Evolutionary conservation across 2,888 invertebrate genomes (phyloP).

Genomic region (Barypeithes pellucidus): DNA sequence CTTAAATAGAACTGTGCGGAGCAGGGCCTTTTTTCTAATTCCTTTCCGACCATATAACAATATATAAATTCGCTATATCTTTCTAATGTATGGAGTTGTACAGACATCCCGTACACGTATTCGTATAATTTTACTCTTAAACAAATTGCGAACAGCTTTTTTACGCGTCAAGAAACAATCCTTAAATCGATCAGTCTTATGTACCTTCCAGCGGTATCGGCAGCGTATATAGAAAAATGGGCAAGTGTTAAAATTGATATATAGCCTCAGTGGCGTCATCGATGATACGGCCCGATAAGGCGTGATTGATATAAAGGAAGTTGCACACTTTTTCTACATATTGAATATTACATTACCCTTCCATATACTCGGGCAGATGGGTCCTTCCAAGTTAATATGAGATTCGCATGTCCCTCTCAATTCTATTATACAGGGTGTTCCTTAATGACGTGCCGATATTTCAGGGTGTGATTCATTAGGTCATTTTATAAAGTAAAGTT

Average conservation of each 20-base stretch:
- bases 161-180: slow-evolving; percentile 8
- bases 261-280: slow-evolving; percentile 8
- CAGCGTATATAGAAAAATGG: slow-evolving; percentile 14
- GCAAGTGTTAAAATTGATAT: slow-evolving; percentile 24
- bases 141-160: slow-evolving; percentile 5
- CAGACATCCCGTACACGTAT: too few species aligned
- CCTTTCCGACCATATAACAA: too few species aligned
- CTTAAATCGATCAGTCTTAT: slow-evolving; percentile 12
- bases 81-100: too few species aligned
- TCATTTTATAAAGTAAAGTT: too few species aligned
- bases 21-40: too few species aligned
- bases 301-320: slow-evolving; percentile 15
- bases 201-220: slow-evolving; percentile 8
- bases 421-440: too few species aligned
- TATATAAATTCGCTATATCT: too few species aligned
- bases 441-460: too few species aligned
- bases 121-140: not conserved
- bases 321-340: slow-evolving; percentile 6
- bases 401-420: too few species aligned
- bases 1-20: too few species aligned
- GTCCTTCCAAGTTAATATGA: too few species aligned
- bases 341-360: not conserved
- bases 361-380: not conserved
- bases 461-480: too few species aligned
- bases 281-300: slow-evolving; percentile 16